phyloP scores from a whole-genome alignment of 2,113 vertebrate species.

The Eudyptes chrysolophus region DNA sequence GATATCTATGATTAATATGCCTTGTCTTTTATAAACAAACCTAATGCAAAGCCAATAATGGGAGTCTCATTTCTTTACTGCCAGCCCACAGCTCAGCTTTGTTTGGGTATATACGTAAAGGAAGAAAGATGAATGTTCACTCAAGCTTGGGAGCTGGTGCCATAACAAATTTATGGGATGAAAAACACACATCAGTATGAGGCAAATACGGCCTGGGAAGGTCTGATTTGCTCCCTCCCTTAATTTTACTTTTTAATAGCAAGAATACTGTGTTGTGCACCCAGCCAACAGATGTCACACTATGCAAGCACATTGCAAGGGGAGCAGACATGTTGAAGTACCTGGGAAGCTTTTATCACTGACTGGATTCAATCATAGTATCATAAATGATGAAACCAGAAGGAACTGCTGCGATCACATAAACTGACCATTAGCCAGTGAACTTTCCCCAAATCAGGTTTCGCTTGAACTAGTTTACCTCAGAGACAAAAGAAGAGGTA shows the following conservation, averaged over 20 bases:
- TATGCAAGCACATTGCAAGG: neutral
- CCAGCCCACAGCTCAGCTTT: conserved; percentile 21
- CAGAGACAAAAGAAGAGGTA: neutral
- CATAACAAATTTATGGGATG: conserved; percentile 40
- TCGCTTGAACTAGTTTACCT: neutral
- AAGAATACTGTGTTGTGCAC: neutral
- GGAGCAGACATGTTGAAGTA: neutral
- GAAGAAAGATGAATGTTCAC: conserved; percentile 62
- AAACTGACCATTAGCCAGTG: neutral
- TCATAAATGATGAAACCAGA: neutral
- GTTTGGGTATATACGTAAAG: conserved; percentile 12
- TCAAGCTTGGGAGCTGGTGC: conserved; percentile 31
- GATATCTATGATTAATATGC: conserved; percentile 69
- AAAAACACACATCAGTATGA: neutral
- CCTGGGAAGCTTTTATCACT: neutral
- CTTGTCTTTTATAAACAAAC: conserved; percentile 74
- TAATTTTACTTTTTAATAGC: neutral
- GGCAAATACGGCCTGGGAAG: neutral
- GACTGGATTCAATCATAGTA: neutral
- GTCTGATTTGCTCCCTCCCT: neutral
- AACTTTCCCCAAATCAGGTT: neutral
- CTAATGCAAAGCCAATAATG: conserved; percentile 72
- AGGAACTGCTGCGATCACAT: neutral
- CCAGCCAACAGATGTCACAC: neutral
- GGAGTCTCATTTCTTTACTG: conserved; percentile 57